Evolutionary conservation across 2,113 vertebrate genomes (phyloP).

Genomic region (Rattus norvegicus): GRCr8 NC_086020.1:132203501-132204000

Average conservation of each 20-base stretch:
- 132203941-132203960: background rate
- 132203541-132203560: background rate
- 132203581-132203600: background rate
- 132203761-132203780: background rate
- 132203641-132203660: background rate
- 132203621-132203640: background rate
- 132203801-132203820: fast-evolving
- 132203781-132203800: background rate
- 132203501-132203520: background rate
- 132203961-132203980: background rate
- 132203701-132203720: background rate
- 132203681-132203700: background rate
- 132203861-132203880: background rate
- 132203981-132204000: background rate
- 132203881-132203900: background rate
- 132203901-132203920: background rate
- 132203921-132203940: background rate
- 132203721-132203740: background rate
- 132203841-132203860: background rate
- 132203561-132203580: background rate
- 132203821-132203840: background rate
- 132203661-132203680: background rate
- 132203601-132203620: background rate
- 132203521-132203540: background rate
- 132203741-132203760: background rate